These are phyloP conservation scores for Nettapus auritus DNA, from an alignment of 2,113 vertebrate genomes.

Conservation along the genomic window DNA sequence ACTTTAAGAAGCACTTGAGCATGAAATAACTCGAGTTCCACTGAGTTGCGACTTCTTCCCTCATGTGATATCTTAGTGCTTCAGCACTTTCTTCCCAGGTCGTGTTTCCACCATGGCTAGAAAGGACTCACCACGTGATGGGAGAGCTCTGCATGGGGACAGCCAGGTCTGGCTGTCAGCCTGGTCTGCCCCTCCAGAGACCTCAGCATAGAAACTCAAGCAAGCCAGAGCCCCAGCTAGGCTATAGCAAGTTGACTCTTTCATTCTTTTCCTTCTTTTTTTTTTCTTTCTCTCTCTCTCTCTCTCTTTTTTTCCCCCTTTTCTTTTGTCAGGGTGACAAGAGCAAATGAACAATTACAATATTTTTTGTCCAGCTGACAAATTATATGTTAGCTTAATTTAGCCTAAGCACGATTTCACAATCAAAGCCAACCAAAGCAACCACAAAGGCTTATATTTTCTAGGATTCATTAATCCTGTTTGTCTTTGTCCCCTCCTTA, in stretches of 20 bases:
- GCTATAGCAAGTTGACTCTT: background rate
- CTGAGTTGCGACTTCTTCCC: background rate
- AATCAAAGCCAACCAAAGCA: slow-evolving; percentile 20
- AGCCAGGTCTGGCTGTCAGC: background rate
- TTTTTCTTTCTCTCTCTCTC: background rate
- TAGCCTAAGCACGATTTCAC: slow-evolving; percentile 4
- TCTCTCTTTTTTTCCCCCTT: background rate
- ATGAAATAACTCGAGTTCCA: background rate
- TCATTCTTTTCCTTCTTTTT: background rate
- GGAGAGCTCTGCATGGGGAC: background rate
- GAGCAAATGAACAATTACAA: slow-evolving; percentile 34
- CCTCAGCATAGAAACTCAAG: background rate
- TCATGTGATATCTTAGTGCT: background rate
- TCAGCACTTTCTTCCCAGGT: background rate
- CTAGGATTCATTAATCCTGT: background rate
- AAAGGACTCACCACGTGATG: fast-evolving
- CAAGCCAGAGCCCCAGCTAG: background rate
- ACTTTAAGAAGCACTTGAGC: background rate
- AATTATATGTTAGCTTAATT: slow-evolving; percentile 35
- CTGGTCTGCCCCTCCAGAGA: background rate
- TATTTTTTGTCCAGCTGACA: slow-evolving; percentile 32
- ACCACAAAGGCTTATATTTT: background rate
- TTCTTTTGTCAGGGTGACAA: background rate
- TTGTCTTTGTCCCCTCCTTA: background rate
- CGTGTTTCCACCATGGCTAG: fast-evolving